Conservation (phyloP, 2,888 invertebrate genomes). For the Thymelicus acteon region DNA sequence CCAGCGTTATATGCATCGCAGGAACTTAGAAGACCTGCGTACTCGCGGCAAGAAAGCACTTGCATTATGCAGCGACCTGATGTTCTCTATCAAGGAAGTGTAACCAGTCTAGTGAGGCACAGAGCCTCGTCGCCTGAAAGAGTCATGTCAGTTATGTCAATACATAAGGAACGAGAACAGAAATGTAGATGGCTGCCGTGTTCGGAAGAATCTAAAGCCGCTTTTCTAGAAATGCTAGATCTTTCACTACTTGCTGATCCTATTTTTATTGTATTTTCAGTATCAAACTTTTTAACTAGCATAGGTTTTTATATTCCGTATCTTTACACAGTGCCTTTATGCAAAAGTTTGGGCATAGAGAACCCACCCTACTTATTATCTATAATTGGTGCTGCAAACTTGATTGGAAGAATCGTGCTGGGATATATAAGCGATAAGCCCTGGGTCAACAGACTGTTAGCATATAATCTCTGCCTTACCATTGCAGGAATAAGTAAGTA, state of each 20-base stretch:
- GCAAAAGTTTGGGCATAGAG: conserved; percentile 85
- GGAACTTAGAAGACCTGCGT: conserved; percentile 60
- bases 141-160: conserved; percentile 55
- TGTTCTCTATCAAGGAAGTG: conserved; percentile 94
- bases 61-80: conserved; percentile 94
- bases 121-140: conserved; percentile 81
- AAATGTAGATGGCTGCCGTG: conserved; percentile 86
- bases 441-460: conserved; percentile 94
- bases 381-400: conserved; percentile 94
- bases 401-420: conserved; percentile 94
- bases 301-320: conserved; percentile 98
- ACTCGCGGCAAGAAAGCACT: conserved; percentile 85
- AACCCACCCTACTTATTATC: conserved; percentile 90
- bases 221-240: conserved; percentile 93
- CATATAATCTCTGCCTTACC: conserved; percentile 95
- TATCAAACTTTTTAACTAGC: conserved; percentile 98
- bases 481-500: conserved; percentile 94
- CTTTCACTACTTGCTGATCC: conserved; percentile 92
- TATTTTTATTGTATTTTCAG: conserved; percentile 94
- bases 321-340: conserved; percentile 92
- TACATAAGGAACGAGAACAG: conserved; percentile 69
- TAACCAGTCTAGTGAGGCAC: conserved; percentile 79
- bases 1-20: conserved; percentile 86
- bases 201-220: conserved; percentile 88
- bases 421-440: conserved; percentile 95